A percentile compares a stretch with the other conserved stretches of the same genome.
phyloP scores from a whole-genome alignment of 2,888 invertebrate genomes.

The Drosophila yooni region DNA sequence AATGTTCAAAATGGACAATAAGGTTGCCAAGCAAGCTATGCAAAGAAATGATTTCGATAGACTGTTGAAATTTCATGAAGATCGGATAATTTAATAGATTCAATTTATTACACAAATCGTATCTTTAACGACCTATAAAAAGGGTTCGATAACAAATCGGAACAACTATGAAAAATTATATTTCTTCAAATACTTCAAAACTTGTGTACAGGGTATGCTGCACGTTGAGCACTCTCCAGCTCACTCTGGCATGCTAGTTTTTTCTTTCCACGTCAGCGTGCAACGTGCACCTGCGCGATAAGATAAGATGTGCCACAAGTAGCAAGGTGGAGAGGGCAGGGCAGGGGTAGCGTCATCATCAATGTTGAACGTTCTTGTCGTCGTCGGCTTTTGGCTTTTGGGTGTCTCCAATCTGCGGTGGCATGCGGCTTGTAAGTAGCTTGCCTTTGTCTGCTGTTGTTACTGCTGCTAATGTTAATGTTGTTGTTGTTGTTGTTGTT shows the following conservation, averaged over 20 bases:
- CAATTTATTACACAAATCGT: not conserved
- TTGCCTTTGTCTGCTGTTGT: slow-evolving; percentile 60
- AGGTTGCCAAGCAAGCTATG: not conserved
- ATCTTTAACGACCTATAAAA: not conserved
- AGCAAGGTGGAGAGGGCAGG: not conserved
- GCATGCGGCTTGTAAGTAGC: slow-evolving; percentile 78
- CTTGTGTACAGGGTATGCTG: slow-evolving; percentile 1
- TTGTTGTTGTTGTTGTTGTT: slow-evolving; percentile 45
- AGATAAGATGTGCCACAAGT: slow-evolving; percentile 65
- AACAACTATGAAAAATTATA: not conserved
- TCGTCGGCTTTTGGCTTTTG: slow-evolving; percentile 52
- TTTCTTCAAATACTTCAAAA: not conserved
- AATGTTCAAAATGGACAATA: not conserved
- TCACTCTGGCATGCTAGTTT: not conserved
- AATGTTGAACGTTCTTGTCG: slow-evolving; percentile 17
- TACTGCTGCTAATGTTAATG: slow-evolving; percentile 58
- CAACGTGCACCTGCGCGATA: slow-evolving; percentile 76
- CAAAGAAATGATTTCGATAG: not conserved
- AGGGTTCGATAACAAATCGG: not conserved
- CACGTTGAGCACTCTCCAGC: not conserved
- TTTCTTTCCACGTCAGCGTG: slow-evolving; percentile 43
- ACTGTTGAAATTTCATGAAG: not conserved
- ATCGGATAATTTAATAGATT: not conserved
- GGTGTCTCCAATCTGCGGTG: slow-evolving; percentile 60
- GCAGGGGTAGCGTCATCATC: slow-evolving; percentile 27